A percentile compares a stretch with the other conserved stretches of the same genome.
Conservation (phyloP, 1,140 invertebrate genomes). For the Scaptomyza graminum region DNA sequence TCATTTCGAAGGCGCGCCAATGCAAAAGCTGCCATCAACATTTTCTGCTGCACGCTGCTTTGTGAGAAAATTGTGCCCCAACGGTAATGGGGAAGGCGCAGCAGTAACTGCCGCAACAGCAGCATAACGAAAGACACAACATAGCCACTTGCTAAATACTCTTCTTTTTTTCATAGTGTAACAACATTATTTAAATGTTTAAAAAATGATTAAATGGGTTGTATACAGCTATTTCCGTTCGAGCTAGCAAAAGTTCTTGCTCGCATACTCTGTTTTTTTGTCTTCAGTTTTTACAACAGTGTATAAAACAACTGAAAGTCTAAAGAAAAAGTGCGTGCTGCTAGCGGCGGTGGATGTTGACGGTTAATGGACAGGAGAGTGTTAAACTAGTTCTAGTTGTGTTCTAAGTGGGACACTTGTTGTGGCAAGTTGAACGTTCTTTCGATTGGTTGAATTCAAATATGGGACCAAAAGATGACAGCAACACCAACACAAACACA, state of each 20-base stretch:
- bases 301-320: slow-evolving; percentile 50
- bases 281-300: background rate
- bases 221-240: background rate
- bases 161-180: background rate
- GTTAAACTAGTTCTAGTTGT: slow-evolving; percentile 76
- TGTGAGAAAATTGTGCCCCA: slow-evolving; percentile 80
- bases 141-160: background rate
- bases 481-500: slow-evolving; percentile 36
- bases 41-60: slow-evolving; percentile 50
- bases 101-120: background rate
- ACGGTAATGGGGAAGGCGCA: slow-evolving; percentile 65
- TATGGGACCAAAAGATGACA: slow-evolving; percentile 47
- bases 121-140: too few relatives aligned
- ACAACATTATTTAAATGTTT: too few relatives aligned
- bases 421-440: slow-evolving; percentile 63
- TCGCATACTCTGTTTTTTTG: background rate
- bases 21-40: slow-evolving; percentile 60
- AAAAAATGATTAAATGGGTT: too few relatives aligned
- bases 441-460: slow-evolving; percentile 59
- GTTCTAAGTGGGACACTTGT: slow-evolving; percentile 74
- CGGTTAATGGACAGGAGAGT: slow-evolving; percentile 64
- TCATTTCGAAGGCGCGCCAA: slow-evolving; percentile 76
- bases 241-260: background rate
- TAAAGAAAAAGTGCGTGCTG: slow-evolving; percentile 57
- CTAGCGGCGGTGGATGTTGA: slow-evolving; percentile 13